These are phyloP conservation scores for Myotis myotis DNA, from an alignment of 2,797 vertebrate species.

Conservation along the genomic window DNA sequence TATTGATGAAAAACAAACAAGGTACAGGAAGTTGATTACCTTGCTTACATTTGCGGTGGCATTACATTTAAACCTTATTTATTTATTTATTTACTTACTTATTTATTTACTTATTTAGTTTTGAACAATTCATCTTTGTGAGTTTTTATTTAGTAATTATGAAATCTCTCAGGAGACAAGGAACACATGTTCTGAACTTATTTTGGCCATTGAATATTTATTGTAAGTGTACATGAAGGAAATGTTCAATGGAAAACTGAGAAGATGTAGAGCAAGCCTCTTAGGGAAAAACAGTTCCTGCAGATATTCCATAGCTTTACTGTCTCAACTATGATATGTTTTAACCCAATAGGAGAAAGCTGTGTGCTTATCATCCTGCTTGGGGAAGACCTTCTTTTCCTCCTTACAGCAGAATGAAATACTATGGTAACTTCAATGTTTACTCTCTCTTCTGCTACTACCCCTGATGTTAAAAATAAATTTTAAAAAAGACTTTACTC, in stretches of 20 bases:
- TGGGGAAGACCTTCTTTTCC: not conserved
- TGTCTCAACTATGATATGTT: not conserved
- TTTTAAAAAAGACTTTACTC: not conserved
- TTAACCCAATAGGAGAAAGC: not conserved
- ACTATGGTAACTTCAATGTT: not conserved
- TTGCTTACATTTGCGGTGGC: not conserved
- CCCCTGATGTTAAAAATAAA: not conserved
- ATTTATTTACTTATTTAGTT: not conserved
- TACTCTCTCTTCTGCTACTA: not conserved
- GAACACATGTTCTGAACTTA: not conserved
- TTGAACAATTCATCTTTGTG: not conserved
- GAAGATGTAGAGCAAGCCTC: not conserved
- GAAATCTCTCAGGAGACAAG: not conserved
- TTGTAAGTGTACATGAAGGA: not conserved
- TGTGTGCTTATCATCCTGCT: not conserved
- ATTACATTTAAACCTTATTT: not conserved
- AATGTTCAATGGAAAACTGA: not conserved
- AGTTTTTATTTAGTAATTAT: slow-evolving; percentile 25
- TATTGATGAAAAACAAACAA: not conserved
- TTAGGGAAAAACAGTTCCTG: not conserved
- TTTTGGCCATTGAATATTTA: not conserved
- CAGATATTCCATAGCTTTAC: not conserved
- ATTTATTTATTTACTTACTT: not conserved
- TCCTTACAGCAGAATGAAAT: not conserved
- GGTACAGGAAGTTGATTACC: not conserved